Evolutionary conservation across 2,797 vertebrate genomes (phyloP).

Genomic region (Yasuhikotakia modesta): DNA sequence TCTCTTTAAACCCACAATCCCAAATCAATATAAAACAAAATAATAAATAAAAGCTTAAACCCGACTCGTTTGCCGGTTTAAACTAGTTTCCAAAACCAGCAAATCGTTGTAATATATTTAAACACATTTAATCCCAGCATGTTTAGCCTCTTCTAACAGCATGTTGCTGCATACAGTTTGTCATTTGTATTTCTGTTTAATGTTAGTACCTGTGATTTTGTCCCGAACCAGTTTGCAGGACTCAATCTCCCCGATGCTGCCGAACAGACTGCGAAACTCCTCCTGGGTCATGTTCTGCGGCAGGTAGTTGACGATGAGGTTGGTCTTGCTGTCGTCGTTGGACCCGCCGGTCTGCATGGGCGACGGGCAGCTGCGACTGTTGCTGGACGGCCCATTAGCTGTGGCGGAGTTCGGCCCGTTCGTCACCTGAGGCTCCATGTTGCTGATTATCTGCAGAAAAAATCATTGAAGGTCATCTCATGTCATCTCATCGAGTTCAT

Average conservation of each 20-base stretch:
- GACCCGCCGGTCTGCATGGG: constrained; percentile 96
- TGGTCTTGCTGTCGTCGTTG: constrained; percentile 99
- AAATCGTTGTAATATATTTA: neutral
- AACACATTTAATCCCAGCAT: neutral
- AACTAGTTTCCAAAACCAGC: neutral
- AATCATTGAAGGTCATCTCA: too few relatives aligned
- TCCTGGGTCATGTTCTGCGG: constrained; percentile 99
- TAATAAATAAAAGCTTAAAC: too few relatives aligned
- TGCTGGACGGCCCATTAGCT: constrained; percentile 95
- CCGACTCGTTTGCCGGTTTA: too few relatives aligned
- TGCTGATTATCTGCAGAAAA: constrained; percentile 93
- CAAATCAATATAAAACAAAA: too few relatives aligned
- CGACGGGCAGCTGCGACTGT: constrained; percentile 98
- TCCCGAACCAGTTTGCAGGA: constrained; percentile 99
- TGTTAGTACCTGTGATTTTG: constrained; percentile 95
- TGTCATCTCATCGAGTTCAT: too few relatives aligned
- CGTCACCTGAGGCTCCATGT: constrained; percentile 99
- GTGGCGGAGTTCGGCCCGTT: constrained; percentile 96
- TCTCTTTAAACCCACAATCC: too few relatives aligned
- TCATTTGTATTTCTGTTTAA: neutral
- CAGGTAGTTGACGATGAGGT: constrained; percentile 99
- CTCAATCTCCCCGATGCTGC: constrained; percentile 98
- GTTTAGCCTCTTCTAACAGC: constrained; percentile 49
- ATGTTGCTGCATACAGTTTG: neutral
- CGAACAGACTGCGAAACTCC: constrained; percentile 98